Conservation (phyloP, 64 coral and sea anemone species). For the Anthopleura sola region DNA sequence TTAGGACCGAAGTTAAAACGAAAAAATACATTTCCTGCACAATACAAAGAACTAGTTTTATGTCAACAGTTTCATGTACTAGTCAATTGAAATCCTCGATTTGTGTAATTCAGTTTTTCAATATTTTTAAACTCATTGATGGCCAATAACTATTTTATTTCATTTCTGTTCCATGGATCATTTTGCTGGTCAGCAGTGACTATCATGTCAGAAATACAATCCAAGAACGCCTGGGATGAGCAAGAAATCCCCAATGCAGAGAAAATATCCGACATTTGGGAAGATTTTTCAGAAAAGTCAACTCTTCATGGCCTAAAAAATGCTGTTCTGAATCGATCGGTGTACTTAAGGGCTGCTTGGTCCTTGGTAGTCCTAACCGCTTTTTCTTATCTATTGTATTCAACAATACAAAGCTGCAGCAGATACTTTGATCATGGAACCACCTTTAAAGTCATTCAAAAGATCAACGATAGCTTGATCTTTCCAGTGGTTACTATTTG, state of each 20-base stretch:
- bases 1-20: too few species aligned
- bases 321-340: not conserved
- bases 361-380: not conserved
- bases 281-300: conserved; percentile 18
- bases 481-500: conserved; percentile 47
- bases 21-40: too few species aligned
- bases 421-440: conserved; percentile 8
- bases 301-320: conserved; percentile 47
- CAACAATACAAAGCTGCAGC: not conserved
- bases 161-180: too few species aligned
- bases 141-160: too few species aligned
- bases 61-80: too few species aligned
- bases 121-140: too few species aligned
- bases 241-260: not conserved
- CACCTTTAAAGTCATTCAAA: conserved; percentile 22
- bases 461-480: not conserved
- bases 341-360: conserved; percentile 34
- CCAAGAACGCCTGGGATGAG: not conserved
- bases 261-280: conserved; percentile 6
- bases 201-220: not conserved
- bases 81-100: too few species aligned
- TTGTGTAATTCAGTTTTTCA: too few species aligned
- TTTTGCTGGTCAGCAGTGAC: too few species aligned
- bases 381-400: conserved; percentile 25
- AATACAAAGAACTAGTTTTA: too few species aligned